Conservation (phyloP, 2,888 invertebrate genomes). For the Chesias legatella region DNA sequence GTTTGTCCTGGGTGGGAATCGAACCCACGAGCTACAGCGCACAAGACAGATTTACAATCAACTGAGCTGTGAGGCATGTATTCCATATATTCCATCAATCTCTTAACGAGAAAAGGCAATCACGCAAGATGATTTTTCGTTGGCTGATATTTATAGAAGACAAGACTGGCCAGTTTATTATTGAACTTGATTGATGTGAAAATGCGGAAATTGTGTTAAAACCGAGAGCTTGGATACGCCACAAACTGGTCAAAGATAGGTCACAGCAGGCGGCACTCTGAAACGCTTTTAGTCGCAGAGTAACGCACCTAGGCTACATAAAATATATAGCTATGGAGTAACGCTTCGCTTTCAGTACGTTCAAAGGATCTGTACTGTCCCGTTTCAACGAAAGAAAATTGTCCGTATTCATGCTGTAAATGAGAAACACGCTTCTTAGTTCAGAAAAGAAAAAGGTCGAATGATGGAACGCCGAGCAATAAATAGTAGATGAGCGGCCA, state of each 20-base stretch:
- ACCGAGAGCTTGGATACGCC: conserved; percentile 2
- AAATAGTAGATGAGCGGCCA: conserved; percentile 22
- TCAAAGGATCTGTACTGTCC: conserved; percentile 59
- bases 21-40: too few relatives aligned
- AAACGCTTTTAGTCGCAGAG: conserved; percentile 20
- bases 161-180: too few relatives aligned
- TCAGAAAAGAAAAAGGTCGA: conserved; percentile 12
- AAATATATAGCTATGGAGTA: conserved; percentile 9
- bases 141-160: too few relatives aligned
- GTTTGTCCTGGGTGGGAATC: too few relatives aligned
- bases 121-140: too few relatives aligned
- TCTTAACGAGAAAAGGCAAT: too few relatives aligned
- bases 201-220: conserved; percentile 4
- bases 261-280: conserved; percentile 11
- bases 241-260: conserved; percentile 6
- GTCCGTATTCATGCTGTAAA: conserved; percentile 65
- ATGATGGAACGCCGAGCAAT: conserved; percentile 18
- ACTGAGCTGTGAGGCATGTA: too few relatives aligned
- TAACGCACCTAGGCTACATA: conserved; percentile 14
- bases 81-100: too few relatives aligned
- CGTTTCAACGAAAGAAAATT: conserved; percentile 58
- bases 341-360: conserved; percentile 26
- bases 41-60: too few relatives aligned
- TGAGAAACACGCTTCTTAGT: conserved; percentile 46
- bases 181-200: conserved; percentile 7